Evolutionary conservation across 2,797 vertebrate genomes (phyloP), one percentile per base, ranked within the genome.

Genomic region (Sebastiscus albofasciatus): DNA sequence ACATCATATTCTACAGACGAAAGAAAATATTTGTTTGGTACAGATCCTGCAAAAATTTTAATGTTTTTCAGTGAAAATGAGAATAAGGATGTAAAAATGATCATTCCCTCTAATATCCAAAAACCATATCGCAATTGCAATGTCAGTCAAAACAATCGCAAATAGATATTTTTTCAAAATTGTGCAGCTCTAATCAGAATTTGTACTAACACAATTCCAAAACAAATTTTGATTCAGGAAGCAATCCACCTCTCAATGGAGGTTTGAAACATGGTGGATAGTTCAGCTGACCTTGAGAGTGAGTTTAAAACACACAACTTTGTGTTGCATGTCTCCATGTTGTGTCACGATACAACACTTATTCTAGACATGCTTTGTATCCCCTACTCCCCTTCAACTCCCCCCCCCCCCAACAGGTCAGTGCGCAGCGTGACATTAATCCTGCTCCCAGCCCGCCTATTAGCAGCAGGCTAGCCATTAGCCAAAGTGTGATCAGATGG

Each of bases 401-500:
- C 70, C 65, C 77, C 70, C 65, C 77, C 71, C 70, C 66, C 73
- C 69, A 56, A 72, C 81, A 83, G 56, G 75, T 79, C 75, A 29
- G 55, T 61, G 42, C 64, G 24, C 49, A 78, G 59, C 69, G 56
- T 74, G 65, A 77, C 84, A 90, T 86, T 89, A 90, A 92, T 91
- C 87, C 89, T 64, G 74, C 80, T 81, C 85, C 86, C 79, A 78
- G 55, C 39, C 68, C 49, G 75, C 81, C 82, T 72, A 91, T 94
- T 93, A 94, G 84, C 80, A 88, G 85, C 81, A 69, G 77, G 73
- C 67, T 77, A 85, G 86, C 80, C 81, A 90, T 92, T 94, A 92
- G 86, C 84, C 79, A 82, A 84, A 90, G 85, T 84, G 89, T 87
- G 92, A 93, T 94, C 93, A 94, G 87, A 92, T 76, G 84, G 87